Percentiles rank a stretch among this genome's conserved stretches.
phyloP scores from a whole-genome alignment of 92 coral and sea anemone species.

The Palythoa heliodiscus region DNA sequence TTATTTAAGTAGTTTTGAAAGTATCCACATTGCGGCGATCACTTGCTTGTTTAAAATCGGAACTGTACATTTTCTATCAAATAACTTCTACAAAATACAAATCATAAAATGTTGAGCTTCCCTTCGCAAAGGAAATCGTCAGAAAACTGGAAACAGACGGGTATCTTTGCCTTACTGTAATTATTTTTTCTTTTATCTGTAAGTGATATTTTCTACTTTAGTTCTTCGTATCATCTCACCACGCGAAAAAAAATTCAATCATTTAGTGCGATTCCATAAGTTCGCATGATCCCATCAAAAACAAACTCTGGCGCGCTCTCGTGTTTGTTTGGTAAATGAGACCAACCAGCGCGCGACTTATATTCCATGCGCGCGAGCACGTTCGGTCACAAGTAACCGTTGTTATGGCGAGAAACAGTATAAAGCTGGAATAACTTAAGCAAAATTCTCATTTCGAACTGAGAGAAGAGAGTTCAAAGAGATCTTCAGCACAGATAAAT shows the following conservation, averaged over 20 bases:
- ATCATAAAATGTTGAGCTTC: too few relatives aligned
- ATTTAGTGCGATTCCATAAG: too few relatives aligned
- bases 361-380: slow-evolving; percentile 26
- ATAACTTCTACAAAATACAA: too few relatives aligned
- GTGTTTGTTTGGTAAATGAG: not conserved
- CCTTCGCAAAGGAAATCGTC: not conserved
- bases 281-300: not conserved
- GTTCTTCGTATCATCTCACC: not conserved
- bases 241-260: not conserved
- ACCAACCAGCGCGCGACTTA: not conserved
- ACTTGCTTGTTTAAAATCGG: too few relatives aligned
- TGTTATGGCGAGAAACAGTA: slow-evolving; percentile 3
- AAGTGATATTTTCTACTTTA: too few relatives aligned
- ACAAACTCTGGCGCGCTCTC: not conserved
- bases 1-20: too few relatives aligned
- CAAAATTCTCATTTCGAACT: not conserved
- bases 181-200: too few relatives aligned
- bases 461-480: not conserved
- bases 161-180: not conserved
- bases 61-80: too few relatives aligned
- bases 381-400: slow-evolving; percentile 25
- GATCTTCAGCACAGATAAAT: too few relatives aligned
- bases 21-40: too few relatives aligned
- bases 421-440: not conserved
- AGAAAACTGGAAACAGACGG: not conserved